These are phyloP conservation scores for Apis florea DNA, from an alignment of 1,140 invertebrate species.

Conservation along the genomic window DNA sequence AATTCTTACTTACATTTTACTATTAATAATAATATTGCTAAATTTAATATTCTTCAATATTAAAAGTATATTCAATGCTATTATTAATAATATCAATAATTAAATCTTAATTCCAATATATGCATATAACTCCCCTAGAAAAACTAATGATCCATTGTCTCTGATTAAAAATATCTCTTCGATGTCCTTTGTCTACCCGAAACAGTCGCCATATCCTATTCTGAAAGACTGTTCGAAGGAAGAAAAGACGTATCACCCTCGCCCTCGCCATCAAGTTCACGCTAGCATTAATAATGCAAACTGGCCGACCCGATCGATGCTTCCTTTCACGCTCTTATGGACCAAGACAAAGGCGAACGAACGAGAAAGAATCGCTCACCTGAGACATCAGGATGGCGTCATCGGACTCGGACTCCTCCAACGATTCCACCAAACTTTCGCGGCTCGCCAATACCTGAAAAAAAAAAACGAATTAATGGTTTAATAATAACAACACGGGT, in stretches of 20 bases:
- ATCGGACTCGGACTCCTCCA: conserved; percentile 88
- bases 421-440: conserved; percentile 87
- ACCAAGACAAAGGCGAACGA: conserved; percentile 59
- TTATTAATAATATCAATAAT: too few relatives aligned
- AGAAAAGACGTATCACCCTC: neutral
- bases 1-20: too few relatives aligned
- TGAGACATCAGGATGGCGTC: conserved; percentile 89
- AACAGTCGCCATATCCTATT: neutral
- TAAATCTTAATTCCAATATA: too few relatives aligned
- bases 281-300: conserved; percentile 36
- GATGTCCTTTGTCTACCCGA: neutral
- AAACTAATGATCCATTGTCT: too few relatives aligned
- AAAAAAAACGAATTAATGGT: conserved; percentile 71
- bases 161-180: neutral
- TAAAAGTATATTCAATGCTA: too few relatives aligned
- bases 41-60: too few relatives aligned
- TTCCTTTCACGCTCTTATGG: neutral
- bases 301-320: conserved; percentile 23
- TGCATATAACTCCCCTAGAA: too few relatives aligned
- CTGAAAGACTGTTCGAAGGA: neutral
- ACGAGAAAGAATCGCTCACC: conserved; percentile 72
- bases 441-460: conserved; percentile 88
- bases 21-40: too few relatives aligned
- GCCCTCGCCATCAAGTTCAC: conserved; percentile 10
- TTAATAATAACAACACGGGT: neutral